Evolutionary conservation across 2,888 invertebrate species (phyloP).

Genomic region (Phyto melanocephala): DNA sequence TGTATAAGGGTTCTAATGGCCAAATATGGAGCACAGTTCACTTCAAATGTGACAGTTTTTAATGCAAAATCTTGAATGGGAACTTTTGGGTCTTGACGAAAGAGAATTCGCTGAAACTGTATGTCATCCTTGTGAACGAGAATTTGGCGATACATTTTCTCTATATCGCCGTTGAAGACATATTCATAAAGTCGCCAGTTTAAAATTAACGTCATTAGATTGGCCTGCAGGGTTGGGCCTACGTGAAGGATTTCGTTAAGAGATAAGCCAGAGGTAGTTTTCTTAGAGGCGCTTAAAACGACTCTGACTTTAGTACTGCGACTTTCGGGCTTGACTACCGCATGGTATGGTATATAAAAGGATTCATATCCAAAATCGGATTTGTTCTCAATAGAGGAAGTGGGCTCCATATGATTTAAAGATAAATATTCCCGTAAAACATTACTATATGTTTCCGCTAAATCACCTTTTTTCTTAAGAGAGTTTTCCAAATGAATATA

Average conservation of each 20-base stretch:
- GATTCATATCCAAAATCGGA: background rate
- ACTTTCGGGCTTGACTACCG: constrained; percentile 51
- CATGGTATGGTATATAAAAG: constrained; percentile 63
- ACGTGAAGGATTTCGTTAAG: constrained; percentile 55
- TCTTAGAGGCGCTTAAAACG: too few species aligned
- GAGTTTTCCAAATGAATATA: background rate
- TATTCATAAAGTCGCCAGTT: too few species aligned
- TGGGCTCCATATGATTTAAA: background rate
- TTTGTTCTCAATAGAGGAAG: background rate
- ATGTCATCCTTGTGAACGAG: too few species aligned
- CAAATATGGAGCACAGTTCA: too few species aligned
- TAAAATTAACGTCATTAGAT: too few species aligned
- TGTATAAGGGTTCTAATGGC: too few species aligned
- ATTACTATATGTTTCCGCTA: background rate
- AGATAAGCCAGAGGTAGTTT: constrained; percentile 22
- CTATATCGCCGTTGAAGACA: too few species aligned
- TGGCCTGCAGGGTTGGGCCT: too few species aligned
- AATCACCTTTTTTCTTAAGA: background rate
- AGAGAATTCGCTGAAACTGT: constrained; percentile 61
- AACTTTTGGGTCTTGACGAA: background rate
- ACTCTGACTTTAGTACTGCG: too few species aligned
- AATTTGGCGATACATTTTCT: too few species aligned
- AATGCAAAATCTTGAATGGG: constrained; percentile 45
- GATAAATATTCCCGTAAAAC: too few species aligned
- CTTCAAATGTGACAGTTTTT: too few species aligned